Evolutionary conservation across 2,888 invertebrate species (phyloP), one percentile per base, ranked within the genome.

Genomic region (Drosophila acutilabella): DNA sequence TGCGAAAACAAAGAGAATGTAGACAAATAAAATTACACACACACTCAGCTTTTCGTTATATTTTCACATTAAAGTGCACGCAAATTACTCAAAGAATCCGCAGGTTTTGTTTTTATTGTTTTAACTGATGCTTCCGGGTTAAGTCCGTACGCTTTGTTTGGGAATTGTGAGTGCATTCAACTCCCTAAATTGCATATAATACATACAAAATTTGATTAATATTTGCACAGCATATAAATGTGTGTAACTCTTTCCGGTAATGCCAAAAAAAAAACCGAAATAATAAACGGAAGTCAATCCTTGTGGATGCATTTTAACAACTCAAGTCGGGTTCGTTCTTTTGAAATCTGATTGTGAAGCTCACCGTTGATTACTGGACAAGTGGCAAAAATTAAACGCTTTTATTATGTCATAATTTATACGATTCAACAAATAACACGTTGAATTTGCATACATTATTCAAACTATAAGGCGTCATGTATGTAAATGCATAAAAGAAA

Each of bases 331-430:
- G 41, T 71, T 69, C 47, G 50, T 57, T 52, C 13, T 14, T 40
- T 2, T 23, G 50, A 26, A 18, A 50, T 36, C 16, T 18, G 14
- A 10, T 52, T 42, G 36, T 7, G 26, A 30, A 16, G 30, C n/a
- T 18, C 30, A 54, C 26, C 44, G 48, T 13, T 66, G 56, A 11
- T 41, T 23, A 48, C 14, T 14, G 13, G n/a, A 44, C 36, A 38
- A 67, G 52, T 50, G 50, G 23, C 42, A 20, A 40, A 42, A 53
- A 67, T 69, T 60, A 62, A 62, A 58, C 47, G 38, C 36, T 53
- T 73, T 74, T 71, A 66, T 85, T 85, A 82, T 82, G 78, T 80
- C 74, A 83, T 73, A 82, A 82, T 72, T 67, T 71, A 85, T 71
- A 53, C 74, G 72, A 71, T 88, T 81, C 74, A 81, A 81, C 82